phyloP scores from a whole-genome alignment of 2,888 invertebrate species.

The Celastrina argiolus region DNA sequence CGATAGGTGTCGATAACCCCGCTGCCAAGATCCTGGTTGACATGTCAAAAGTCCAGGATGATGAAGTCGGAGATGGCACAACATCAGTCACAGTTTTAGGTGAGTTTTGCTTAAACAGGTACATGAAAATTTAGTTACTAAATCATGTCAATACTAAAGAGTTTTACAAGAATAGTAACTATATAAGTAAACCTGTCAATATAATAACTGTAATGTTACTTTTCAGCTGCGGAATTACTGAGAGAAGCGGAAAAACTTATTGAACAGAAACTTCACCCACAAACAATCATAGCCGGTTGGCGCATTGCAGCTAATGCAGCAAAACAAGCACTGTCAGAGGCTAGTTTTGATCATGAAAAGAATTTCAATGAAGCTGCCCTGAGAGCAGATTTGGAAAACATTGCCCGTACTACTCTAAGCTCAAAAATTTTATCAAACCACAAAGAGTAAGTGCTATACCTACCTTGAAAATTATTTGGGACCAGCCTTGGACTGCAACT shows the following conservation, averaged over 20 bases:
- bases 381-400: constrained; percentile 93
- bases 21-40: constrained; percentile 99
- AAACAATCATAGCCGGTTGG: constrained; percentile 98
- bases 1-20: constrained; percentile 98
- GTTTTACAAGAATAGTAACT: too few relatives aligned
- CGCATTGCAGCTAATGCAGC: constrained; percentile 92
- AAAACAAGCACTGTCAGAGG: constrained; percentile 85
- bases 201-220: neutral
- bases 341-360: constrained; percentile 88
- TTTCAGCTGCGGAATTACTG: constrained; percentile 91
- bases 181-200: too few relatives aligned
- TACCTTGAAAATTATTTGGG: neutral
- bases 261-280: constrained; percentile 97
- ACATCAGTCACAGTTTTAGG: constrained; percentile 97
- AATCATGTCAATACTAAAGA: too few relatives aligned
- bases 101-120: constrained; percentile 42
- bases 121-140: neutral
- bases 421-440: constrained; percentile 98
- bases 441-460: constrained; percentile 86
- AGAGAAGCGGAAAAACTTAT: constrained; percentile 96
- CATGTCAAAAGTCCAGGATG: constrained; percentile 98
- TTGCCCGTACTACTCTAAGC: constrained; percentile 97
- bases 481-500: too few relatives aligned
- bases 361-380: constrained; percentile 85
- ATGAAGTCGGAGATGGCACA: constrained; percentile 99